Base-by-base conservation (phyloP, 2,113 vertebrate genomes). In the Phyllostomus discolor region DNA sequence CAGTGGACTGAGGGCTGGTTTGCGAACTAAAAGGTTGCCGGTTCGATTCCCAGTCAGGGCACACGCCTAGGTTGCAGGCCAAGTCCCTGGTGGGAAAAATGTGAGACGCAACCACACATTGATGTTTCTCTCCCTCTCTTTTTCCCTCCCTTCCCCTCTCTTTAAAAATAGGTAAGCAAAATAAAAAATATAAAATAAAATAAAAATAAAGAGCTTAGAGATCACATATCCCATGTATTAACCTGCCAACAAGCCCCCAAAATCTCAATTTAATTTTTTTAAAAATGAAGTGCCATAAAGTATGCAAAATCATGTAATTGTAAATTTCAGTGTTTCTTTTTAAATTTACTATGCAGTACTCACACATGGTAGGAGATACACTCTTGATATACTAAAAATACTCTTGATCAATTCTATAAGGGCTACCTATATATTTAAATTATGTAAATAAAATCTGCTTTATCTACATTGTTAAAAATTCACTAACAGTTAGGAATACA, bases 221-320 rank as follows among this genome's bases (percentile, higher is more conserved):
- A 81, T 50, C 41, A 62, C 15, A 35, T 24, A 75, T 31, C 72
- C 35, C 12, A 54, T 67, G 22, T 22, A 66, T 82, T 72, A 70
- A 95, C n/a, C 82, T 86, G 28, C 35, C 38, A 22, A 62, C 14
- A 80, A 87, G 28, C 7, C 17, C 19, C 14, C 5, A 17, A 73
- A 85, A 88, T 94, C 35, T 95, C 83, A 48, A 83, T 66, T 59
- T 73, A 83, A 92, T 73, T 38, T 90, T 75, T 48, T 24, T 46
- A 93, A 81, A 94, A 54, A 59, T 10, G 62, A 85, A 94, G 33
- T 1, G 4, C 54, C 26, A 64, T 10, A 26, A 88, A 81, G 38
- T 83, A 70, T 70, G 41, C 17, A 89, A 76, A 90, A 79, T 48
- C 57, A 93, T 84, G 10, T 24, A 50, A 86, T 38, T 48, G 20